Evolutionary conservation across 2,113 vertebrate genomes (phyloP), one percentile per base, ranked within the genome.

Genomic region (Albula glossodonta): DNA sequence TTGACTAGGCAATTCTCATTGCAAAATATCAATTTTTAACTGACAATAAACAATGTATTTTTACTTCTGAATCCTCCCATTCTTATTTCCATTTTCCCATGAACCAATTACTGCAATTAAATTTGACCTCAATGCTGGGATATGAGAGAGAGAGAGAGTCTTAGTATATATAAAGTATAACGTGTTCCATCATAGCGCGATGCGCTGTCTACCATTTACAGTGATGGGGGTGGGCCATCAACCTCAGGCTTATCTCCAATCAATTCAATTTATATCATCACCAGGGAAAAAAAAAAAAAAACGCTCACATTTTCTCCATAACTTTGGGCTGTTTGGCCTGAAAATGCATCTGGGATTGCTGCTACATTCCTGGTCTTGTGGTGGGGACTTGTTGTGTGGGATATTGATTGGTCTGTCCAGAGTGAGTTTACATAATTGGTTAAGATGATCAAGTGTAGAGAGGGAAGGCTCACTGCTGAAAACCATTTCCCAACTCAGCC

Each of bases 371-470:
- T 90, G 88, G 70, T 11, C 83, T 90, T 91, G 93, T 92, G 92
- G 93, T 93, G 87, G 89, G 93, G 92, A 91, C 93, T 93, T 94
- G 93, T 93, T 94, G 93, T 92, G 81, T 57, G 94, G 93, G 93
- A 94, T 95, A 95, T 95, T 92, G 94, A 95, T 96, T 94, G 88
- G 91, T 90, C 93, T 91, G 92, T 94, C 94, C 92, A 91, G 93
- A 93, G 94, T 93, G 92, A 92, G 94, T 94, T 94, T 95, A 93
- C 93, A 94, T 96, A 95, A 96, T 96, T 96, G 95, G 95, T 95
- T 96, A 93, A 96, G 95, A 95, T 96, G 95, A 95, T 94, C 94
- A 93, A 92, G 94, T 92, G 94, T 91, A 92, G 93, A 94, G 94
- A 94, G 94, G 93, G 93, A 95, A 91, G 92, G 91, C 93, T 95